phyloP scores from a whole-genome alignment of 2,888 invertebrate species.

The Stratiomys singularior region DNA sequence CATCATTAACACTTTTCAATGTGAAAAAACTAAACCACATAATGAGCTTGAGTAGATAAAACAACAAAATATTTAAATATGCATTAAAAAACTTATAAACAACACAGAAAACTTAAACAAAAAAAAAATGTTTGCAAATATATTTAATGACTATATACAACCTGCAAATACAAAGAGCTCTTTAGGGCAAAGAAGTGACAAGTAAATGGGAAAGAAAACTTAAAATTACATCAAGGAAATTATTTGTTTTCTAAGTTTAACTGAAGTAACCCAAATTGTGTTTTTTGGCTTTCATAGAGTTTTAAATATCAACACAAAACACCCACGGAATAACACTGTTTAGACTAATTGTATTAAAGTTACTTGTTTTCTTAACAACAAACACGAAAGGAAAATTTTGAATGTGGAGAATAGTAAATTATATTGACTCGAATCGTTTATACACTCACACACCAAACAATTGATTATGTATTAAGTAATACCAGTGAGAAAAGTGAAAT shows the following conservation, averaged over 20 bases:
- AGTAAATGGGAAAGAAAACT: slow-evolving; percentile 1
- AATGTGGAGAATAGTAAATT: slow-evolving; percentile 4
- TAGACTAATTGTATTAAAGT: slow-evolving; percentile 17
- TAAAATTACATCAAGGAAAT: background rate
- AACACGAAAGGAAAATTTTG: background rate
- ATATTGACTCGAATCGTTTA: slow-evolving; percentile 16
- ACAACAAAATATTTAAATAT: slow-evolving; percentile 4
- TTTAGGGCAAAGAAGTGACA: background rate
- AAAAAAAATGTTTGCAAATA: background rate
- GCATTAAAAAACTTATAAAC: background rate
- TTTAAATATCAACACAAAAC: background rate
- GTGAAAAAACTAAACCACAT: slow-evolving; percentile 18
- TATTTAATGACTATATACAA: background rate
- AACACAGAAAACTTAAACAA: background rate
- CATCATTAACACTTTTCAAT: slow-evolving; percentile 30
- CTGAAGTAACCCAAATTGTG: too few relatives aligned
- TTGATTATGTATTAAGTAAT: slow-evolving; percentile 30
- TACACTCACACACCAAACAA: slow-evolving; percentile 24
- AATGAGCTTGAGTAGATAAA: slow-evolving; percentile 43
- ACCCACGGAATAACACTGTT: background rate
- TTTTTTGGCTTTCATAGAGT: background rate
- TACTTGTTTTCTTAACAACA: background rate
- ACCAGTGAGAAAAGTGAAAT: background rate
- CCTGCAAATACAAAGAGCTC: background rate
- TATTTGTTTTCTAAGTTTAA: background rate